A percentile compares a stretch with the other conserved stretches of the same genome.
Evolutionary conservation across 2,888 invertebrate genomes (phyloP).

Genomic region (Drosophila fulvimacula): DNA sequence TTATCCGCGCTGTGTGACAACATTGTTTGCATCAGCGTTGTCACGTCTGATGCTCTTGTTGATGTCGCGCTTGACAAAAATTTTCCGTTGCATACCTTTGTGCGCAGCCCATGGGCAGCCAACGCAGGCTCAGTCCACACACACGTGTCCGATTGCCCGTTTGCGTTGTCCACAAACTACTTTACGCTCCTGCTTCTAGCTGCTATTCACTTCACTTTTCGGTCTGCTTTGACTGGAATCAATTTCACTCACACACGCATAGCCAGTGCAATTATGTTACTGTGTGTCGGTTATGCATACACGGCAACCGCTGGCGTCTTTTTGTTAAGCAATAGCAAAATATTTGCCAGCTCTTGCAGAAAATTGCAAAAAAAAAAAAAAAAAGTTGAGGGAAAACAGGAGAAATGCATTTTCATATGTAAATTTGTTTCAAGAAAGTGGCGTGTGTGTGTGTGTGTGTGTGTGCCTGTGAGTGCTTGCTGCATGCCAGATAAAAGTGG

Average conservation of each 20-base stretch:
- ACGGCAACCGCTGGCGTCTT: constrained; percentile 25
- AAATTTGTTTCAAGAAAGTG: constrained; percentile 44
- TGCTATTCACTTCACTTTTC: constrained; percentile 5
- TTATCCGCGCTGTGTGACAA: constrained; percentile 37
- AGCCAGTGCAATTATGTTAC: constrained; percentile 22
- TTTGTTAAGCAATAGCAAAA: constrained; percentile 52
- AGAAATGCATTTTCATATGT: constrained; percentile 58
- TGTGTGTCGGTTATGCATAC: constrained; percentile 6
- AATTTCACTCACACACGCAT: constrained; percentile 47
- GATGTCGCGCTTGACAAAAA: constrained; percentile 16
- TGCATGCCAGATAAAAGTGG: constrained; percentile 27
- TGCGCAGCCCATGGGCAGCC: constrained; percentile 8
- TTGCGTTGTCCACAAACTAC: neutral
- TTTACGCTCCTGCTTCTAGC: no score
- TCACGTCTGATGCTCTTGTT: constrained; percentile 12
- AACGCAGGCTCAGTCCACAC: constrained; percentile 1
- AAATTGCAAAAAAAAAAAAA: constrained; percentile 44
- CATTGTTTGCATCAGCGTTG: constrained; percentile 27
- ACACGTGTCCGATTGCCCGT: constrained; percentile 29
- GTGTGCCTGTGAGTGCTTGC: constrained; percentile 44
- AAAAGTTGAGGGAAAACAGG: neutral
- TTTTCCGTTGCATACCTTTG: constrained; percentile 42
- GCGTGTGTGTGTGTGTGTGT: constrained; percentile 9
- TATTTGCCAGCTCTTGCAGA: constrained; percentile 58
- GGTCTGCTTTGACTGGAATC: constrained; percentile 49